Base-by-base conservation (phyloP, 2,113 vertebrate species). In the Erinaceus europaeus region DNA sequence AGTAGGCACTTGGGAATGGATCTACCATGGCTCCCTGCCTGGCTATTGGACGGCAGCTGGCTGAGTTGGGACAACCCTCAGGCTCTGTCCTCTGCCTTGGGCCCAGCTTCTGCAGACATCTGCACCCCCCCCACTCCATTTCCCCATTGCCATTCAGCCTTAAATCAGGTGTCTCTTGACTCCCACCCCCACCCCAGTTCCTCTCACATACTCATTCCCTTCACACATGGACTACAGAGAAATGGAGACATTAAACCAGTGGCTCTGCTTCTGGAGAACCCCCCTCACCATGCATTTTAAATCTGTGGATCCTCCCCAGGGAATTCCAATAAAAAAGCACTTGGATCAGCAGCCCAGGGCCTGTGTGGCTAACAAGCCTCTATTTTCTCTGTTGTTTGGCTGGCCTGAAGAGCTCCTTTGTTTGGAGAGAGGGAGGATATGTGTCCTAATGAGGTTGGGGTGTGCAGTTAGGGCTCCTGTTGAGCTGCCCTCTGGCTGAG, bases 371-470 rank as follows among this genome's bases (percentile, higher is more conserved):
- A 90, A 87, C 89, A 93, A 90, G 92, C 92, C 59, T 68, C 89
- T 89, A 14, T 91, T 94, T 91, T 92, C 76, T 93, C 91, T 92
- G 89, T 86, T 93, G 92, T 88, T 83, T 36, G 64, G 81, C 89
- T 55, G 75, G 84, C 92, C 90, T 95, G 92, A 94, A 94, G 93
- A 87, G 79, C 85, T 85, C 40, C 91, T 96, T 95, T 94, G 94
- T 94, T 50, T 68, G 59, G 67, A 73, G n/a, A 62, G 32, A 67
- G 68, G 90, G 84, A 78, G 78, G 82, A 62, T 44, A 61, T 44
- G 79, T 79, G 89, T 67, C 93, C 92, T 93, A 85, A 93, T 89
- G 87, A 64, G 84, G 91, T 84, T 29, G 40, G 44, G 69, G 64
- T 57, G 46, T 81, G 61, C 81, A 84, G 34, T 67, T 17, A 61